Evolutionary conservation across 2,888 invertebrate species (phyloP).

Genomic region (Anticlea derivata): DNA sequence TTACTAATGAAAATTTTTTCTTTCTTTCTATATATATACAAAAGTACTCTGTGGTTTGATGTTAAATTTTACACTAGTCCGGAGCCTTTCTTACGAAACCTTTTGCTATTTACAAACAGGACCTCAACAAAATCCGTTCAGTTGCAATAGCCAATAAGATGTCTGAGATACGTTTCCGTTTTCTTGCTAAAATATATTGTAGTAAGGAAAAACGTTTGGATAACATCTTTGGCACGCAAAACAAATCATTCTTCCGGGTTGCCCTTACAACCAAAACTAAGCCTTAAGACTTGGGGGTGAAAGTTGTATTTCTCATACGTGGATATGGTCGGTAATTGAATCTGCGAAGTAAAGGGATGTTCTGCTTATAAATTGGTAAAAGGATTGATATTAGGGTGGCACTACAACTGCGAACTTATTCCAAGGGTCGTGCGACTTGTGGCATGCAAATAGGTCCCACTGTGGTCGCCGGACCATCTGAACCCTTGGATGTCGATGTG

Average conservation of each 20-base stretch:
- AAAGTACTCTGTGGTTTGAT: too few relatives aligned
- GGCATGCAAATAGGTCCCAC: conserved; percentile 22
- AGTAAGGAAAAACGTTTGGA: conserved; percentile 18
- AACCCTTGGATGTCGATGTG: not conserved
- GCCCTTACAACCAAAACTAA: not conserved
- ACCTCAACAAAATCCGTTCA: not conserved
- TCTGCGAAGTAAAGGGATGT: conserved; percentile 26
- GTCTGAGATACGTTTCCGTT: conserved; percentile 8
- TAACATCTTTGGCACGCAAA: conserved; percentile 30
- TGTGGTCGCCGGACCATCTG: not conserved
- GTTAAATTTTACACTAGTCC: too few relatives aligned
- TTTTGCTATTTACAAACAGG: not conserved
- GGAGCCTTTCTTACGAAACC: too few relatives aligned
- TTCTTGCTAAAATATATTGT: conserved; percentile 23
- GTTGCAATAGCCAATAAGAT: not conserved
- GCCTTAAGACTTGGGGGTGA: not conserved
- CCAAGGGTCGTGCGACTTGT: conserved; percentile 17
- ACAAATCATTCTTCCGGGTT: conserved; percentile 29
- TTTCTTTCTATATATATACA: too few relatives aligned
- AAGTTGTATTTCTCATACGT: conserved; percentile 3
- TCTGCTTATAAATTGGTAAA: conserved; percentile 33
- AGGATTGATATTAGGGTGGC: conserved; percentile 31
- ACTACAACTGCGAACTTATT: conserved; percentile 23
- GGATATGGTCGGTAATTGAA: conserved; percentile 28
- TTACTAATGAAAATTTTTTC: too few relatives aligned